phyloP scores from a whole-genome alignment of 92 coral and sea anemone genomes.

The Actinernus sp. region DNA sequence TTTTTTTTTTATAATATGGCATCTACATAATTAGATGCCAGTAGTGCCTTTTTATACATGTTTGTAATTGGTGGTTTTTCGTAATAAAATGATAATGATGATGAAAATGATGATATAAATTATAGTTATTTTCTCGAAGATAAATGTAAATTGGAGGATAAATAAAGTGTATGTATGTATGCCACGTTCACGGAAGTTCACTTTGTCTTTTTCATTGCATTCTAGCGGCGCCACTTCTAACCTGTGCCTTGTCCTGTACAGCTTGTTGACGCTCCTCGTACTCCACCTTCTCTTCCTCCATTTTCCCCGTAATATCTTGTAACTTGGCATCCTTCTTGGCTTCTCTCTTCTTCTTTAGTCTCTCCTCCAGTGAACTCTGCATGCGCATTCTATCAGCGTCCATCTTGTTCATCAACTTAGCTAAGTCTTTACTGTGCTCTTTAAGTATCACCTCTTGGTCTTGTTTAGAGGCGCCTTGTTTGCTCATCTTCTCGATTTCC shows the following conservation, averaged over 20 bases:
- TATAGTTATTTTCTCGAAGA: too few species aligned
- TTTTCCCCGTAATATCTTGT: constrained; percentile 61
- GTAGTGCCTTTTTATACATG: too few species aligned
- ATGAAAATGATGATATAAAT: too few species aligned
- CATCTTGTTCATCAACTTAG: constrained; percentile 97
- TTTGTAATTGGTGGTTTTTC: too few species aligned
- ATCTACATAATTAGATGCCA: too few species aligned
- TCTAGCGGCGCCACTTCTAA: too few species aligned
- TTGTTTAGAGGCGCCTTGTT: constrained; percentile 91
- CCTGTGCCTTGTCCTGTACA: constrained; percentile 85
- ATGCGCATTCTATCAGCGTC: constrained; percentile 99
- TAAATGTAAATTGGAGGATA: too few species aligned
- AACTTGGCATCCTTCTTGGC: constrained; percentile 84
- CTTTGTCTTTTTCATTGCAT: too few species aligned
- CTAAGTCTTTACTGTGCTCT: constrained; percentile 98
- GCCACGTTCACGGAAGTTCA: too few species aligned
- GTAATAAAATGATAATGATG: too few species aligned
- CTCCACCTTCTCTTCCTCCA: constrained; percentile 87
- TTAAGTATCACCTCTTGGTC: constrained; percentile 93
- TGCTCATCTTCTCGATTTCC: constrained; percentile 86
- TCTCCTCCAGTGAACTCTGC: constrained; percentile 98
- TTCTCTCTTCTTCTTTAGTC: constrained; percentile 87
- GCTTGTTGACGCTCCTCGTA: constrained; percentile 87
- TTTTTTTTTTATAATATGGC: too few species aligned
- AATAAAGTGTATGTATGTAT: too few species aligned